Evolutionary conservation across 2,113 vertebrate species (phyloP).

Genomic region (Synodontis membranacea): DNA sequence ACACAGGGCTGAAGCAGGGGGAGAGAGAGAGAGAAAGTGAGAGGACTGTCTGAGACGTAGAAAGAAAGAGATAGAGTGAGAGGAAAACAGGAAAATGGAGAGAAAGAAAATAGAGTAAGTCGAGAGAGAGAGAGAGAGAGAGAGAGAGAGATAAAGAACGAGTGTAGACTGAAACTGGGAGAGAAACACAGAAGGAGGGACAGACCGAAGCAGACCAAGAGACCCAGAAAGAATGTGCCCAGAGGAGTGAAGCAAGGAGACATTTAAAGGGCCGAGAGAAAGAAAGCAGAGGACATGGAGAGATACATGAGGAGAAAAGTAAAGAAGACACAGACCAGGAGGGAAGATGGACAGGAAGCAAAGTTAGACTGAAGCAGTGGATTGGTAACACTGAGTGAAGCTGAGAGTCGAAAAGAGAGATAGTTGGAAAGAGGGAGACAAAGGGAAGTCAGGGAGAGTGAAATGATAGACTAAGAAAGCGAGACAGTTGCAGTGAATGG

Average conservation of each 20-base stretch:
- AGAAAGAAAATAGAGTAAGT: background rate
- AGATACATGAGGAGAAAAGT: background rate
- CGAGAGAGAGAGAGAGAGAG: background rate
- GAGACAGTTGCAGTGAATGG: conserved; percentile 18
- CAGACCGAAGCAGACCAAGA: background rate
- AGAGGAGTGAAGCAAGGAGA: background rate
- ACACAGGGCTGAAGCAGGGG: background rate
- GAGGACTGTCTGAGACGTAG: background rate
- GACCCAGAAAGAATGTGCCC: background rate
- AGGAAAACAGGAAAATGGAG: background rate
- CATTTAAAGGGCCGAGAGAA: background rate
- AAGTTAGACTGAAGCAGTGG: background rate
- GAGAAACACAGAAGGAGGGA: background rate
- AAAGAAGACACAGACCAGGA: background rate
- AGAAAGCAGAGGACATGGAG: background rate
- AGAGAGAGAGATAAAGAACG: background rate
- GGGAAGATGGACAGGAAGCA: background rate
- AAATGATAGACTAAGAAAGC: background rate
- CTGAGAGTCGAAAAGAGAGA: conserved; percentile 52
- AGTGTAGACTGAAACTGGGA: background rate
- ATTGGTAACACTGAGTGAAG: no score
- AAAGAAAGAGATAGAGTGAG: background rate
- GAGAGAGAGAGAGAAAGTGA: background rate
- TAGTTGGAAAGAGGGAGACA: background rate
- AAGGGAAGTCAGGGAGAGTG: background rate